Evolutionary conservation across 1,140 invertebrate species (phyloP).

Genomic region (Pseudachorutes palmiensis): DNA sequence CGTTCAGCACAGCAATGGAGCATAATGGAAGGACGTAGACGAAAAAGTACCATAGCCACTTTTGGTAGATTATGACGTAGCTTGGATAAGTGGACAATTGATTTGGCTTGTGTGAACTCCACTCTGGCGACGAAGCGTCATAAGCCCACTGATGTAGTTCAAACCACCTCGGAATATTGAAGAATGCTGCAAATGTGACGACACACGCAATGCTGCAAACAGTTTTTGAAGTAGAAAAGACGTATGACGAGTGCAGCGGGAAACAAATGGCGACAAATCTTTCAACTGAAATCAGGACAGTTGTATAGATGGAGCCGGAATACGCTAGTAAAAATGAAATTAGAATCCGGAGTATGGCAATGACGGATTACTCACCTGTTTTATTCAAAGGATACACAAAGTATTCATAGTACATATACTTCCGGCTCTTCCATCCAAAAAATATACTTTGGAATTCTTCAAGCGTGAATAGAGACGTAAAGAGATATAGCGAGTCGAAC

Average conservation of each 20-base stretch:
- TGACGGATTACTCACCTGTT: background rate
- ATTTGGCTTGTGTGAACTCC: background rate
- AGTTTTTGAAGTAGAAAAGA: background rate
- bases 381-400: constrained; percentile 1
- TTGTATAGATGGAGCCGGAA: background rate
- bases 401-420: background rate
- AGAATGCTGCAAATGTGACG: background rate
- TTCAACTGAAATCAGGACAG: background rate
- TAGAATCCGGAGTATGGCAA: too few relatives aligned
- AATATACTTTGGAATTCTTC: background rate
- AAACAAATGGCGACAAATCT: background rate
- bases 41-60: background rate
- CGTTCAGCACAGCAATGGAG: background rate
- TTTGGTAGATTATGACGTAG: background rate
- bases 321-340: background rate
- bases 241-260: background rate
- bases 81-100: background rate
- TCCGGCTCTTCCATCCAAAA: too few relatives aligned
- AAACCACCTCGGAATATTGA: background rate
- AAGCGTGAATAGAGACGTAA: background rate
- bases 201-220: background rate
- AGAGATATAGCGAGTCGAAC: background rate
- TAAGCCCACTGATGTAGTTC: background rate
- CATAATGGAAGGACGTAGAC: background rate
- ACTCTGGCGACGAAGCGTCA: background rate